A percentile compares a stretch with the other conserved stretches of the same genome.
Conservation (phyloP, 2,797 vertebrate species). For the Sebastes steindachneri region DNA sequence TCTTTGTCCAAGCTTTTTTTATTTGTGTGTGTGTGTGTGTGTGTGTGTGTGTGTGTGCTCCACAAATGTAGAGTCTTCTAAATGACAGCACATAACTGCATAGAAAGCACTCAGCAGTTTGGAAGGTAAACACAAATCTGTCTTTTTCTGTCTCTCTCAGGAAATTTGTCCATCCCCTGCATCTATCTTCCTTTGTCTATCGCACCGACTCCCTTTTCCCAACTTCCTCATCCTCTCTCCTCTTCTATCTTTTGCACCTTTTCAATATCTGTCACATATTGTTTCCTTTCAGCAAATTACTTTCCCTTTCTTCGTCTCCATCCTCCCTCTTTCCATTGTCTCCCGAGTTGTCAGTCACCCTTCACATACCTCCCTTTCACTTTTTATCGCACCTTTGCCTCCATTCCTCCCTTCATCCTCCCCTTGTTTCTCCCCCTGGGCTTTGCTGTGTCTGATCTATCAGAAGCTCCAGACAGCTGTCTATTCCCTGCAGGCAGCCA, state of each 20-base stretch:
- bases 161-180: not conserved
- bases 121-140: slow-evolving; percentile 21
- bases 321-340: slow-evolving; percentile 14
- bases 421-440: slow-evolving; percentile 36
- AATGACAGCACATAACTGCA: slow-evolving; percentile 17
- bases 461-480: slow-evolving; percentile 69
- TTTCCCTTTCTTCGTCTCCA: not conserved
- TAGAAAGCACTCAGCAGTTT: slow-evolving; percentile 15
- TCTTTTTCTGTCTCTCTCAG: not conserved
- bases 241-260: not conserved
- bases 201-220: not conserved
- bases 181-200: not conserved
- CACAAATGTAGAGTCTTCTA: slow-evolving; percentile 10
- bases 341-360: slow-evolving; percentile 49
- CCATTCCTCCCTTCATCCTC: slow-evolving; percentile 9
- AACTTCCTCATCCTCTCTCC: not conserved
- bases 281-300: not conserved
- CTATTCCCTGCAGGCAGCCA: slow-evolving; percentile 69
- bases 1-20: slow-evolving; percentile 4
- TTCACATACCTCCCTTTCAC: slow-evolving; percentile 15
- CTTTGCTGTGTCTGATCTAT: slow-evolving; percentile 66
- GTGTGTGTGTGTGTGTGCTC: not conserved
- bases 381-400: slow-evolving; percentile 19
- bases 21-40: slow-evolving; percentile 6
- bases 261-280: not conserved